phyloP scores from a whole-genome alignment of 2,113 vertebrate species.

The Scopus umbretta region DNA sequence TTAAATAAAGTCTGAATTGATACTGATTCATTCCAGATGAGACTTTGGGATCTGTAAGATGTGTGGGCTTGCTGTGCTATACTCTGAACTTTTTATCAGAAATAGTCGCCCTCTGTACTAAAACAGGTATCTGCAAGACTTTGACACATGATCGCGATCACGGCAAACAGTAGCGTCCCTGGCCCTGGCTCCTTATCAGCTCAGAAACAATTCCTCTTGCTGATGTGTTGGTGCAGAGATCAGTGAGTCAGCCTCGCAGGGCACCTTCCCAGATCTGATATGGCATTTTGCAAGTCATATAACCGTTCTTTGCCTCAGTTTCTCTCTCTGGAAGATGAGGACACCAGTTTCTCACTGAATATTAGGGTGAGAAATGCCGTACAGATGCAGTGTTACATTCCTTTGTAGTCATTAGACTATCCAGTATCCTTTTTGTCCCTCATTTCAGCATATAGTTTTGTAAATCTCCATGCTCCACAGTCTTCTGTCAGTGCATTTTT shows the following conservation, averaged over 20 bases:
- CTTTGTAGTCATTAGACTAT: background rate
- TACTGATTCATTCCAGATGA: conserved; percentile 63
- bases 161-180: background rate
- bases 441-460: background rate
- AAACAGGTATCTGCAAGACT: background rate
- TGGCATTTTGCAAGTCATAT: background rate
- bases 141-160: background rate
- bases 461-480: background rate
- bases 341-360: background rate
- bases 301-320: background rate
- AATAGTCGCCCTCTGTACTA: background rate
- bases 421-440: background rate
- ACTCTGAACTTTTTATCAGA: background rate
- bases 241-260: background rate
- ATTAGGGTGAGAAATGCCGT: background rate
- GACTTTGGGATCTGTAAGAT: conserved; percentile 1
- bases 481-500: background rate
- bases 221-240: background rate
- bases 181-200: background rate
- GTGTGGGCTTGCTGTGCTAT: background rate
- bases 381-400: background rate
- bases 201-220: background rate
- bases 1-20: conserved; percentile 55
- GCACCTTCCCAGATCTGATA: background rate
- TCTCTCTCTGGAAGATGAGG: background rate